Evolutionary conservation across 2,113 vertebrate genomes (phyloP).

Genomic region (Noturus placidus): DNA sequence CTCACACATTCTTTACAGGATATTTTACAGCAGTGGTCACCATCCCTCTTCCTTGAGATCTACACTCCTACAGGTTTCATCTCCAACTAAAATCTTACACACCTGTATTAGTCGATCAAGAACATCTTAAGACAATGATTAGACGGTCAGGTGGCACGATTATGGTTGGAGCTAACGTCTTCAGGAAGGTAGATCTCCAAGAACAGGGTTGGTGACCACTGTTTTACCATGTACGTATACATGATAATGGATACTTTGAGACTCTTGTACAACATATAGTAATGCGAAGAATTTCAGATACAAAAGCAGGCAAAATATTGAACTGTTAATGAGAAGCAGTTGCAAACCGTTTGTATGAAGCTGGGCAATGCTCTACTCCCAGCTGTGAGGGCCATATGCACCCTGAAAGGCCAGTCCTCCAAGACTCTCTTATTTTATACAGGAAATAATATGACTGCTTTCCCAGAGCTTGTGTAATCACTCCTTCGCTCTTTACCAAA

Average conservation of each 20-base stretch:
- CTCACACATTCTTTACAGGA: neutral
- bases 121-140: too few species aligned
- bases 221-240: neutral
- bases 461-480: slow-evolving; percentile 32
- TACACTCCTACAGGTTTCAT: too few species aligned
- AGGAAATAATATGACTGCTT: slow-evolving; percentile 22
- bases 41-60: too few species aligned
- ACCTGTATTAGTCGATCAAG: too few species aligned
- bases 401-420: slow-evolving; percentile 12
- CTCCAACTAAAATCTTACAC: too few species aligned
- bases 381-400: neutral
- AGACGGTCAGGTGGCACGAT: too few species aligned
- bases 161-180: too few species aligned
- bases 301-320: neutral
- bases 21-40: neutral
- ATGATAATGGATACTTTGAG: neutral
- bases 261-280: neutral
- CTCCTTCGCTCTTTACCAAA: neutral
- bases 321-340: neutral
- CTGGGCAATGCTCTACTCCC: neutral
- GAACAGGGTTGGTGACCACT: too few species aligned
- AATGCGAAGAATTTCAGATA: neutral
- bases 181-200: too few species aligned
- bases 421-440: slow-evolving; percentile 34
- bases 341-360: neutral